phyloP scores from a whole-genome alignment of 1,140 invertebrate species.

The Potamilus streckersoni region DNA sequence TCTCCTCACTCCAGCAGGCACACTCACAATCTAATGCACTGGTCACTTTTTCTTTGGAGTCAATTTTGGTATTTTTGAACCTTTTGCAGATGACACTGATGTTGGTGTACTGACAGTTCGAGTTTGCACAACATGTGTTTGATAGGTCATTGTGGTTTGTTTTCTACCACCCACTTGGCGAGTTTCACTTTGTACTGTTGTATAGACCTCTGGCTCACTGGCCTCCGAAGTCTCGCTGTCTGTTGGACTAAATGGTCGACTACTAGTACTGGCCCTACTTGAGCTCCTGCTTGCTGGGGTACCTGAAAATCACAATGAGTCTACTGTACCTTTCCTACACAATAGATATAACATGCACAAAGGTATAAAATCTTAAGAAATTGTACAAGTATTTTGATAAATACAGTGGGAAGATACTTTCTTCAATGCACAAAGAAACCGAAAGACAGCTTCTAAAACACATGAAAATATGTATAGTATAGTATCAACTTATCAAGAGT shows the following conservation, averaged over 20 bases:
- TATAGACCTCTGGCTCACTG: conserved; percentile 64
- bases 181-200: conserved; percentile 58
- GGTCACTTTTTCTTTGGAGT: conserved; percentile 34
- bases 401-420: too few relatives aligned
- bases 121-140: conserved; percentile 58
- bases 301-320: conserved; percentile 29
- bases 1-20: too few relatives aligned
- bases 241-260: conserved; percentile 86
- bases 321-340: too few relatives aligned
- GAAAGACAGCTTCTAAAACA: too few relatives aligned
- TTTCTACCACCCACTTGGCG: conserved; percentile 56
- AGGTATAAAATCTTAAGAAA: too few relatives aligned
- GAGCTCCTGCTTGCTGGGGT: conserved; percentile 56
- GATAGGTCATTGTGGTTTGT: conserved; percentile 60
- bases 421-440: too few relatives aligned
- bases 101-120: conserved; percentile 43
- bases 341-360: too few relatives aligned
- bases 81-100: conserved; percentile 24
- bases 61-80: conserved; percentile 50
- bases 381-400: too few relatives aligned
- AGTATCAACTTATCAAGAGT: too few relatives aligned
- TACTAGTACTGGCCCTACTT: conserved; percentile 70
- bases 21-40: too few relatives aligned
- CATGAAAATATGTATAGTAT: too few relatives aligned
- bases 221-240: conserved; percentile 89